A percentile compares a stretch with the other conserved stretches of the same genome.
Evolutionary conservation across 2,888 invertebrate genomes (phyloP).

Genomic region (Pandemis cinnamomeana): DNA sequence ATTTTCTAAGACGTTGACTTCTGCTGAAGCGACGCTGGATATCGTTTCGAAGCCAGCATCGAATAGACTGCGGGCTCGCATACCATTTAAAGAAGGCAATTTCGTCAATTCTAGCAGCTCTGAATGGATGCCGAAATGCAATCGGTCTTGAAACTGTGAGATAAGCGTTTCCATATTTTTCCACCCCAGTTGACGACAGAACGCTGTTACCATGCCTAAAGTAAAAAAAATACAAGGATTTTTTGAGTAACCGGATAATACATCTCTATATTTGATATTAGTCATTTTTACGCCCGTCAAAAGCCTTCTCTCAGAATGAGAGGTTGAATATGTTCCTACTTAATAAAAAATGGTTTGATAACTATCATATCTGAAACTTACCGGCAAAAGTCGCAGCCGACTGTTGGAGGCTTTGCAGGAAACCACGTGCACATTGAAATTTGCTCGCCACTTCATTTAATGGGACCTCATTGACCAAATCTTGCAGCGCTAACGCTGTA

Average conservation of each 20-base stretch:
- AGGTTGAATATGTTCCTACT: background rate
- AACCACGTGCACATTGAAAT: constrained; percentile 94
- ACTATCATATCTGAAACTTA: constrained; percentile 56
- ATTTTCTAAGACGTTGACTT: constrained; percentile 88
- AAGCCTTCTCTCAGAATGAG: no score
- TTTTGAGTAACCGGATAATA: background rate
- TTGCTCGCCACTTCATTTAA: constrained; percentile 92
- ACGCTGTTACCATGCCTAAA: constrained; percentile 97
- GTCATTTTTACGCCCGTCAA: no score
- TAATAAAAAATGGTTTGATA: background rate
- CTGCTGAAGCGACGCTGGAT: constrained; percentile 90
- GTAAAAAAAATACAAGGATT: background rate
- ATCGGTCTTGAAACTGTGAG: constrained; percentile 95
- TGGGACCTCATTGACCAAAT: constrained; percentile 95
- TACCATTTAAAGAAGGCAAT: constrained; percentile 92
- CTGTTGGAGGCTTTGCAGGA: constrained; percentile 97
- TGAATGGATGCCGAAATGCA: constrained; percentile 96
- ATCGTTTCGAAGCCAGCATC: constrained; percentile 92
- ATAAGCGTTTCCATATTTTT: constrained; percentile 94
- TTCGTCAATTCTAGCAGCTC: constrained; percentile 96
- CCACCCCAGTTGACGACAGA: constrained; percentile 97
- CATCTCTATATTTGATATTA: no score
- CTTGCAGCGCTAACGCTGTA: constrained; percentile 95
- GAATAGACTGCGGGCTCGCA: constrained; percentile 92
- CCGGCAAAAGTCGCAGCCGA: constrained; percentile 97